A percentile compares a stretch with the other conserved stretches of the same genome.
These are phyloP conservation scores for Azemiops feae DNA, from an alignment of 2,113 vertebrate species.

Conservation along the genomic window DNA sequence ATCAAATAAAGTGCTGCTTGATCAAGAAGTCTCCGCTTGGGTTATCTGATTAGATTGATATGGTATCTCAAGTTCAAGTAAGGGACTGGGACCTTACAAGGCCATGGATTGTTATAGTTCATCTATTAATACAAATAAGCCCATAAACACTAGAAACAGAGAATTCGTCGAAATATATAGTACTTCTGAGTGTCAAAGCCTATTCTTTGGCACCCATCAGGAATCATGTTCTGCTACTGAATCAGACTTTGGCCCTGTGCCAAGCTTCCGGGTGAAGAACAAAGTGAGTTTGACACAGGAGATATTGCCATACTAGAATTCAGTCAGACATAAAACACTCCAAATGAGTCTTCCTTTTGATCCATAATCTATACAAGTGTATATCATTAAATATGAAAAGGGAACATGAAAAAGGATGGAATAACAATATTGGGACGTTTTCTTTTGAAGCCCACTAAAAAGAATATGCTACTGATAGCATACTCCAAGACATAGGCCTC, in stretches of 20 bases:
- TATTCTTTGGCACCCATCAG: neutral
- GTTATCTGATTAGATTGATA: too few relatives aligned
- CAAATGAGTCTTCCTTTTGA: neutral
- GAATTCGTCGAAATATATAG: neutral
- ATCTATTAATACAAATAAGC: neutral
- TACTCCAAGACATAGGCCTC: neutral
- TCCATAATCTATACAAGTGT: neutral
- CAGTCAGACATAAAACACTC: neutral
- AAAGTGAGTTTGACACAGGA: neutral
- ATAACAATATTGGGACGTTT: neutral
- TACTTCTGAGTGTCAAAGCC: neutral
- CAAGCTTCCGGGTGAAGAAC: neutral
- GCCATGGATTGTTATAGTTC: neutral
- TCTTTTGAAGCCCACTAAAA: neutral
- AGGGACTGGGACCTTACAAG: too few relatives aligned
- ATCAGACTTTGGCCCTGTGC: neutral
- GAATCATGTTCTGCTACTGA: neutral
- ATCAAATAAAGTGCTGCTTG: too few relatives aligned
- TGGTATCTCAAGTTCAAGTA: too few relatives aligned
- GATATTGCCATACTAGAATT: neutral
- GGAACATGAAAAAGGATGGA: neutral
- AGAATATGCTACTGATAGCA: neutral
- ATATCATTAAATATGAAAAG: neutral
- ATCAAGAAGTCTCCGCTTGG: too few relatives aligned
- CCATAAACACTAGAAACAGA: neutral